A percentile compares a stretch with the other conserved stretches of the same genome.
These are phyloP conservation scores for Scrobipalpa atriplicella DNA, from an alignment of 2,888 invertebrate genomes.

Conservation along the genomic window DNA sequence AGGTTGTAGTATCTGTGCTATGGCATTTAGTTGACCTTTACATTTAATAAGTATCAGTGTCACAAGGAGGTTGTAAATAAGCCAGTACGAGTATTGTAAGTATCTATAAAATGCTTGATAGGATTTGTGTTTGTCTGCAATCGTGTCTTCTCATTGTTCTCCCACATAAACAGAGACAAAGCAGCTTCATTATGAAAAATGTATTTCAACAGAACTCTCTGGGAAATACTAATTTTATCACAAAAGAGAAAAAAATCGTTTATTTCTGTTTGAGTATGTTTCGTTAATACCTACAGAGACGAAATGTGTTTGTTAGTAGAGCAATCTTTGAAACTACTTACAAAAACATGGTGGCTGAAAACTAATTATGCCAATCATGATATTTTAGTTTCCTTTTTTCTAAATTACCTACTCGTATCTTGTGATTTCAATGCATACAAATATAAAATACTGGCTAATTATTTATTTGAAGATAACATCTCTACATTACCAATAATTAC, in stretches of 20 bases:
- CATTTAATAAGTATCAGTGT: not conserved
- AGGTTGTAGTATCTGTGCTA: not conserved
- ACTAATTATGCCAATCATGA: too few species aligned
- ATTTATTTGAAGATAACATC: constrained; percentile 41
- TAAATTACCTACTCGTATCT: not conserved
- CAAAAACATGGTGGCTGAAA: too few species aligned
- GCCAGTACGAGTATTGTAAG: not conserved
- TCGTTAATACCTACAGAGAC: too few species aligned
- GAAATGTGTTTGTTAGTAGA: too few species aligned
- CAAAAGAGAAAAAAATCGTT: not conserved
- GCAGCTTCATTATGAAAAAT: not conserved
- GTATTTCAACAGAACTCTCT: not conserved
- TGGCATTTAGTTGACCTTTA: constrained; percentile 21
- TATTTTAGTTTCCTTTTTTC: too few species aligned
- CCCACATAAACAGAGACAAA: constrained; percentile 17
- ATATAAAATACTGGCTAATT: constrained; percentile 41
- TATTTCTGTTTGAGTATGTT: not conserved
- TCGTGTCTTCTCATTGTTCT: not conserved
- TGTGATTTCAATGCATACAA: not conserved
- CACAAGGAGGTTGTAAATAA: not conserved
- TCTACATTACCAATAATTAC: constrained; percentile 29
- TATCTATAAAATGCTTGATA: constrained; percentile 16
- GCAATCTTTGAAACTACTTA: too few species aligned
- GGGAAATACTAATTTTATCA: not conserved
- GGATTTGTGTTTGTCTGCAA: constrained; percentile 5